Conservation (phyloP, 2,113 vertebrate genomes). For the Falco punctatus region DNA sequence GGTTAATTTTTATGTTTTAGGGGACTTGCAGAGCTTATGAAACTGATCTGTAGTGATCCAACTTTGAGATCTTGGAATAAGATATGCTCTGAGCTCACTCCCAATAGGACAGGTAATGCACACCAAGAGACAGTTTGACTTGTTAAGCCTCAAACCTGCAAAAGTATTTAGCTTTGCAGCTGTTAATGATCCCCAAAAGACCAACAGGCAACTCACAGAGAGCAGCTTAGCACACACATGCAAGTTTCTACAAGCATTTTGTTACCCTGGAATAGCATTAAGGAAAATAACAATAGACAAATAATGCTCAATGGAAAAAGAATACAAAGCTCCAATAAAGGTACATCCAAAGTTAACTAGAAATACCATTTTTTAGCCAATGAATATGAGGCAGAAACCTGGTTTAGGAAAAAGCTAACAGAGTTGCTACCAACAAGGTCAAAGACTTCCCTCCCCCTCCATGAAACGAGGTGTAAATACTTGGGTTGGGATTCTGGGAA, state of each 20-base stretch:
- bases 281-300: not conserved
- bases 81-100: not conserved
- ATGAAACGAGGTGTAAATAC: not conserved
- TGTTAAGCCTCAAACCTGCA: constrained; percentile 10
- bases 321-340: not conserved
- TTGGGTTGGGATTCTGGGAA: not conserved
- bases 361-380: not conserved
- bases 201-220: not conserved
- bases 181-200: constrained; percentile 31
- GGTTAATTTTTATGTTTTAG: not conserved
- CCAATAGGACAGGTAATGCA: not conserved
- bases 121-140: constrained; percentile 16
- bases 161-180: constrained; percentile 24
- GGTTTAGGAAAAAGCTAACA: not conserved
- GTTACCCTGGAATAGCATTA: not conserved
- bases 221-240: not conserved
- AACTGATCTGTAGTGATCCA: not conserved
- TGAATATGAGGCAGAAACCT: not conserved
- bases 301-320: not conserved
- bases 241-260: not conserved
- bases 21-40: not conserved
- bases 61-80: not conserved
- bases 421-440: not conserved
- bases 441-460: not conserved
- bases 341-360: not conserved